Conservation (phyloP, 1,140 invertebrate genomes). For the Ostrea edulis region DNA sequence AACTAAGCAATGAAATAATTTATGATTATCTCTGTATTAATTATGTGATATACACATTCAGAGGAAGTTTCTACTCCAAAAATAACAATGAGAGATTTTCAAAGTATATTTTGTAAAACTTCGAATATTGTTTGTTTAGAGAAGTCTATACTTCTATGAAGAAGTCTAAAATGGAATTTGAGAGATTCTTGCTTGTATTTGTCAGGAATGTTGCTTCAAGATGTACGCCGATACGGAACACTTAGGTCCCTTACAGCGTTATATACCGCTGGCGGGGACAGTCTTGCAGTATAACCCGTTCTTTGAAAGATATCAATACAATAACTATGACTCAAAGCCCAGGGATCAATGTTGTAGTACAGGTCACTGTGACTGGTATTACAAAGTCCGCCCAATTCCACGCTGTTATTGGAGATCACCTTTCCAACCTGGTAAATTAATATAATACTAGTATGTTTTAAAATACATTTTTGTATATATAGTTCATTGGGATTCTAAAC, state of each 20-base stretch:
- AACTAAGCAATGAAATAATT: too few species aligned
- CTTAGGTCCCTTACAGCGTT: neutral
- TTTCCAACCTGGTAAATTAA: neutral
- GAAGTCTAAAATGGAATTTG: neutral
- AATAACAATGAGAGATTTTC: too few species aligned
- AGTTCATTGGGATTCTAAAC: too few species aligned
- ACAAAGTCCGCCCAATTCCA: neutral
- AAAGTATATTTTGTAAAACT: too few species aligned
- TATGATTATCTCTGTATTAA: too few species aligned
- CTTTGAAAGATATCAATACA: neutral
- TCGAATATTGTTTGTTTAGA: too few species aligned
- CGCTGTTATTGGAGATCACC: neutral
- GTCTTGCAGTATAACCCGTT: neutral
- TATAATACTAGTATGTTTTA: neutral
- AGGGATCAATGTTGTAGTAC: neutral
- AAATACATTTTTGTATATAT: neutral
- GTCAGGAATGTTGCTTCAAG: neutral
- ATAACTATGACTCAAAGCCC: neutral
- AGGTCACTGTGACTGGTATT: conserved; percentile 21
- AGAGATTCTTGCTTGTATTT: neutral
- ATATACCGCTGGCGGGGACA: neutral
- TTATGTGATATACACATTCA: too few species aligned
- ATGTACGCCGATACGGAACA: neutral
- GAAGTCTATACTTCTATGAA: neutral
- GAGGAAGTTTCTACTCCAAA: too few species aligned